Conservation (phyloP, 2,113 vertebrate species). For the Macaca mulatta region DNA sequence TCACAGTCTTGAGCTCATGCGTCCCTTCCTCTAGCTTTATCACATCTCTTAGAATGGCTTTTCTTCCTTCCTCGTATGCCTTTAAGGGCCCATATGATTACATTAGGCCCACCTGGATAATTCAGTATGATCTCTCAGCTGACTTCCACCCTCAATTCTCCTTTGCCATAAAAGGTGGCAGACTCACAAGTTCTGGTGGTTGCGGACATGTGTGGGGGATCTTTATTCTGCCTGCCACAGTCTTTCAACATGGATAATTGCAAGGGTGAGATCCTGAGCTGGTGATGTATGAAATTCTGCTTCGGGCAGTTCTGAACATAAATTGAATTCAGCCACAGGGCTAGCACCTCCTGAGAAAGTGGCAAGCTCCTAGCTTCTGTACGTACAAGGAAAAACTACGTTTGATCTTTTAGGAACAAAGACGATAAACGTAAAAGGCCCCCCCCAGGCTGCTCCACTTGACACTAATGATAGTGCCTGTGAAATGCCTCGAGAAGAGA, state of each 20-base stretch:
- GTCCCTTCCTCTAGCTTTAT: not conserved
- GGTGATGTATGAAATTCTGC: not conserved
- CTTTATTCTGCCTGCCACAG: not conserved
- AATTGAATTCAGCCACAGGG: not conserved
- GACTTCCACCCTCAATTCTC: not conserved
- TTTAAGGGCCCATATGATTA: not conserved
- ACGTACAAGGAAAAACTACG: not conserved
- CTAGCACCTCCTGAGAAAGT: not conserved
- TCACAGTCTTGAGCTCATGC: not conserved
- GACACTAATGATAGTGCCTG: not conserved
- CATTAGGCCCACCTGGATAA: not conserved
- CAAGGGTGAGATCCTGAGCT: not conserved
- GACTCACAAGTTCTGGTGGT: not conserved
- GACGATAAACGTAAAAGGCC: not conserved
- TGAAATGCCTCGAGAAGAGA: not conserved
- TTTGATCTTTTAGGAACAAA: not conserved
- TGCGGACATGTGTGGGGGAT: not conserved
- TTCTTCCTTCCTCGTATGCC: not conserved
- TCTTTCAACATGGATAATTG: not conserved
- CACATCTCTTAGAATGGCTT: not conserved
- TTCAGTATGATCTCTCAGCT: not conserved
- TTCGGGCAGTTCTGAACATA: not conserved
- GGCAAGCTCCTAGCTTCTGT: not conserved
- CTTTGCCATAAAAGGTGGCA: not conserved
- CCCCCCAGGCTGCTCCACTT: not conserved